Conservation (phyloP, 2,113 vertebrate genomes). For the Urocolius indicus region DNA sequence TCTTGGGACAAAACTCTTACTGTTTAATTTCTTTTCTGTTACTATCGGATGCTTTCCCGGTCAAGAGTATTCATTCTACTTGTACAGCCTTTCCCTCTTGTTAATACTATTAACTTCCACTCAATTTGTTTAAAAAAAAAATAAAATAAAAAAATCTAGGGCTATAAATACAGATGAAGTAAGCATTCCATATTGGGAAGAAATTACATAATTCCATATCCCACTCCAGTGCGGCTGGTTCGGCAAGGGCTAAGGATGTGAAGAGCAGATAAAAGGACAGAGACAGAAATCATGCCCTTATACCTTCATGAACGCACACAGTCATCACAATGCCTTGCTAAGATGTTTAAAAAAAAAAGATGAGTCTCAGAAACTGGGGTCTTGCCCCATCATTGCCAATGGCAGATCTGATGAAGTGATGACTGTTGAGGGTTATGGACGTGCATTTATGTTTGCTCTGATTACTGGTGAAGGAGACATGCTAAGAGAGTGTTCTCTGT, state of each 20-base stretch:
- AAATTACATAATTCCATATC: background rate
- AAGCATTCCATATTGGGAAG: background rate
- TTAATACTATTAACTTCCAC: background rate
- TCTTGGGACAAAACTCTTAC: background rate
- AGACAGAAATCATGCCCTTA: background rate
- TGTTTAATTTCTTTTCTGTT: background rate
- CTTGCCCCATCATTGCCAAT: background rate
- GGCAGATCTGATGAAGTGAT: background rate
- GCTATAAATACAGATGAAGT: background rate
- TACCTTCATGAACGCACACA: background rate
- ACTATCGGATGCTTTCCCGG: background rate
- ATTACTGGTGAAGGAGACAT: background rate
- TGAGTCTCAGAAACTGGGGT: background rate
- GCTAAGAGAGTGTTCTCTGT: background rate
- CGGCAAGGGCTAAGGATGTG: background rate
- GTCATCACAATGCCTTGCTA: background rate
- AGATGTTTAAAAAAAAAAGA: background rate
- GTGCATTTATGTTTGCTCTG: background rate
- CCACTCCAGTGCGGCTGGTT: rapidly evolving
- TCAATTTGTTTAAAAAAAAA: background rate
- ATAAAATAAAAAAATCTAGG: background rate
- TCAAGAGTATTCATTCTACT: background rate
- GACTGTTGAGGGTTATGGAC: background rate
- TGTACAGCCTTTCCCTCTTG: background rate
- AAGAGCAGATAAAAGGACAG: background rate